phyloP scores from a whole-genome alignment of 2,797 vertebrate genomes.

The Scleropages formosus region DNA sequence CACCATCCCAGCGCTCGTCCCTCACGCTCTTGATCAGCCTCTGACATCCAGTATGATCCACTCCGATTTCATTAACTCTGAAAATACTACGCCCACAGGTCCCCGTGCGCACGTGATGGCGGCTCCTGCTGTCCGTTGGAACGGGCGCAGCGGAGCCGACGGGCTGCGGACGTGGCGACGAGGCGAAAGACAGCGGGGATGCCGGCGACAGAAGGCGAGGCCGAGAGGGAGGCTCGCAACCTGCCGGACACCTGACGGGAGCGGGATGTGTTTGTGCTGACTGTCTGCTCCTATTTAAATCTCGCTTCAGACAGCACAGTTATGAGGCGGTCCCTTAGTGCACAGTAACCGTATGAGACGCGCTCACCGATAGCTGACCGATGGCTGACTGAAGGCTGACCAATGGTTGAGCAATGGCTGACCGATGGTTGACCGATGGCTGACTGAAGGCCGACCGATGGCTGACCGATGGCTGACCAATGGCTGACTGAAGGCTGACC shows the following conservation, averaged over 20 bases:
- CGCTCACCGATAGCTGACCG: neutral
- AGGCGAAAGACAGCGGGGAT: slow-evolving; percentile 13
- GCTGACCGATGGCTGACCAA: too few species aligned
- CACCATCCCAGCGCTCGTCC: too few species aligned
- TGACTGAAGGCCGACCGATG: too few species aligned
- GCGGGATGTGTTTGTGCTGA: neutral
- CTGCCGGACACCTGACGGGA: neutral
- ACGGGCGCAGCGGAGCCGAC: neutral
- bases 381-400: too few species aligned
- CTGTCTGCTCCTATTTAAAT: neutral
- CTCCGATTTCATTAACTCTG: too few species aligned
- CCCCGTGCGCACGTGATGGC: too few species aligned
- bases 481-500: neutral
- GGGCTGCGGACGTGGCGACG: neutral
- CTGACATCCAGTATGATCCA: too few species aligned
- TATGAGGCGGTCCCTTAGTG: neutral
- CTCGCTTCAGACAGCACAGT: neutral
- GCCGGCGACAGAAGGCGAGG: slow-evolving; percentile 11
- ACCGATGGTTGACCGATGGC: neutral
- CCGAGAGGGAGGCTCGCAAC: neutral
- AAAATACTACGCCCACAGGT: too few species aligned
- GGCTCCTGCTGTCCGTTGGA: too few species aligned
- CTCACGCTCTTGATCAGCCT: too few species aligned
- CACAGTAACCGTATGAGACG: neutral
- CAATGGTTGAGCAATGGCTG: too few species aligned